Percentiles rank a stretch among this genome's conserved stretches.
Evolutionary conservation across 2,113 vertebrate genomes (phyloP).

Genomic region (Genyomyrus donnyi): DNA sequence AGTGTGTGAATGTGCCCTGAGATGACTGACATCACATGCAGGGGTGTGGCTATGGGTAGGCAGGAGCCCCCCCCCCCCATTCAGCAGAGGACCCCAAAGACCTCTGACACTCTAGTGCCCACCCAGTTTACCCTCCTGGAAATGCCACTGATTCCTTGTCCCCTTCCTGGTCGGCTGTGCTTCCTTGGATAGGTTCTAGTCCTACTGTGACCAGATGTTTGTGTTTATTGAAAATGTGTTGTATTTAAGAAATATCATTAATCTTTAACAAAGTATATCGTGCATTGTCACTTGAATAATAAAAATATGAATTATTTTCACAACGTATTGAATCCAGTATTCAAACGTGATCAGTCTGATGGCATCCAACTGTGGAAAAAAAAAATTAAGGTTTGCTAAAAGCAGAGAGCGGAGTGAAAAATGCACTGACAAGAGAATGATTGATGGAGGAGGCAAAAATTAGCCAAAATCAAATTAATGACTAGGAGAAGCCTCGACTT

Average conservation of each 20-base stretch:
- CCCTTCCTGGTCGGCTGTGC: neutral
- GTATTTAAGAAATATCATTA: neutral
- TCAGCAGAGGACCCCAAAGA: neutral
- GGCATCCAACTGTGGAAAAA: neutral
- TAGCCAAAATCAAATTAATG: slow-evolving; percentile 3
- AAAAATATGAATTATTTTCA: neutral
- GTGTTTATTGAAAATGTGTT: neutral
- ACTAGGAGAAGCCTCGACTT: slow-evolving; percentile 8
- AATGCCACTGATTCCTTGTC: neutral
- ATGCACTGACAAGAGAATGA: neutral
- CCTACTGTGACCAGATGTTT: neutral
- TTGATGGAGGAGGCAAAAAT: neutral
- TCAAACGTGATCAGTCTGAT: neutral
- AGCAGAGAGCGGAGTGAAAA: neutral
- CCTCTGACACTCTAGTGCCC: neutral
- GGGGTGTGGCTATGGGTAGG: neutral
- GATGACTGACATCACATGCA: neutral
- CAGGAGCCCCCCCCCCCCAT: neutral
- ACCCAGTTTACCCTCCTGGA: neutral
- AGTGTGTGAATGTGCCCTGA: neutral
- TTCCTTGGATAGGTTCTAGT: neutral
- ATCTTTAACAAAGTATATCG: neutral
- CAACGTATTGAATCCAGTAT: neutral
- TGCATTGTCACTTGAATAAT: neutral
- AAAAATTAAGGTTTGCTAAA: neutral